These are phyloP conservation scores for Danio jaintianensis DNA, from an alignment of 2,797 vertebrate genomes.

Conservation along the genomic window DNA sequence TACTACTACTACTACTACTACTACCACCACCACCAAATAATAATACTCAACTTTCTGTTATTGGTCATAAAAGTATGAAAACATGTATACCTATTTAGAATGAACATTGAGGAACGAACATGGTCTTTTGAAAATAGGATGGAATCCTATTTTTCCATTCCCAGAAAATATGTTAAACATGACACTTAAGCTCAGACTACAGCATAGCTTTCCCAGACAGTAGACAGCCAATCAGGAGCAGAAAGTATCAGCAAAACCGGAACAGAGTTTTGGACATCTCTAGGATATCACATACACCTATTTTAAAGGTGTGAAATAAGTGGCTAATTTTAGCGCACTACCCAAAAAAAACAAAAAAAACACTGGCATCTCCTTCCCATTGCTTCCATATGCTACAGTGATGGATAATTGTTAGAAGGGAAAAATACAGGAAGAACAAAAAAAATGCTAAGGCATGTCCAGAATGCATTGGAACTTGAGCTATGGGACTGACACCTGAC, in stretches of 20 bases:
- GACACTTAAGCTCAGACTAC: constrained; percentile 34
- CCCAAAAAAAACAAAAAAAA: too few species aligned
- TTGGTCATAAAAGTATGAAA: too few species aligned
- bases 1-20: too few species aligned
- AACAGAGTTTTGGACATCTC: constrained; percentile 43
- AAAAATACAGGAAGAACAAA: constrained; percentile 62
- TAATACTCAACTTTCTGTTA: too few species aligned
- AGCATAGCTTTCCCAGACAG: constrained; percentile 24
- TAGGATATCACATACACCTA: constrained; percentile 48
- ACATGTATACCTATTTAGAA: background rate
- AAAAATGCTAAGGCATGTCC: constrained; percentile 59
- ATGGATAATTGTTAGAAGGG: constrained; percentile 18
- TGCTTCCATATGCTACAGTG: constrained; percentile 45
- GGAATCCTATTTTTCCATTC: constrained; percentile 43
- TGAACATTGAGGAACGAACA: background rate
- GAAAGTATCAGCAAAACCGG: constrained; percentile 21
- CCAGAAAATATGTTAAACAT: constrained; percentile 41
- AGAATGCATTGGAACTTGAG: constrained; percentile 63
- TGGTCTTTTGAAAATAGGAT: constrained; percentile 19
- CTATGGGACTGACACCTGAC: constrained; percentile 42
- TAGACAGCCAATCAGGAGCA: constrained; percentile 19
- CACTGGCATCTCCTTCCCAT: constrained; percentile 66
- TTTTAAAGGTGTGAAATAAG: constrained; percentile 68
- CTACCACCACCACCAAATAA: too few species aligned
- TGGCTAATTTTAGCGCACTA: constrained; percentile 66